Evolutionary conservation across 2,797 vertebrate species (phyloP), one percentile per base, ranked within the genome.

Genomic region (Masticophis lateralis): DNA sequence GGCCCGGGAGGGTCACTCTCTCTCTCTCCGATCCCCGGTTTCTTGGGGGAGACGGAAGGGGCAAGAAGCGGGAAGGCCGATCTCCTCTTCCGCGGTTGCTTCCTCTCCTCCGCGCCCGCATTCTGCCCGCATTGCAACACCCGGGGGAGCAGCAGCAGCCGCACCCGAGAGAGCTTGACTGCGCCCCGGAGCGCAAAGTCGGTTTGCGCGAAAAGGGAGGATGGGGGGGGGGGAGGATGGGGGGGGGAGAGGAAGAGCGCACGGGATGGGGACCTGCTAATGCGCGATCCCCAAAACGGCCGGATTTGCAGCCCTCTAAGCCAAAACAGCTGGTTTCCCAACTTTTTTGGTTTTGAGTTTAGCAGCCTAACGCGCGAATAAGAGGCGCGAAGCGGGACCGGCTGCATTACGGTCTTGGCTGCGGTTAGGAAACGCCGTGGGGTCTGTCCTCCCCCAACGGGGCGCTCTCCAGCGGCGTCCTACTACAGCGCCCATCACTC

Each of bases 221-320:
- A 1, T 5, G 1, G 28, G 12, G 8, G 1, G 8, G n/a, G n/a
- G 7, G 4, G 69, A 11, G 11, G 61, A 1, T 5, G 1, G 28
- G 12, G 8, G 1, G 8, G n/a, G n/a, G n/a, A n/a, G n/a, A 10
- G 47, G 47, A 12, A 43, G 16, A 47, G 74, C 37, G 74, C 74
- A 2, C 9, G 20, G 37, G 74, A 3, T 43, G 69, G 32, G 18
- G 18, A 10, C 3, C 18, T 20, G 16, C 69, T 43, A 43, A 47
- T 9, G 37, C 43, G 37, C 74, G 10, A 83, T 83, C 74, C 10
- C 37, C 74, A 47, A 47, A 47, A 2, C 37, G 37, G 74, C 18
- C 37, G 74, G 74, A 5, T 43, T 16, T 32, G 66, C n/a, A 69
- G 66, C 66, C 20, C 3, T 22, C 37, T 11, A 47, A 43, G 37